Conservation (phyloP, 37 sponge, comb jelly and placozoan genomes). For the Haliclona indistincta region DNA sequence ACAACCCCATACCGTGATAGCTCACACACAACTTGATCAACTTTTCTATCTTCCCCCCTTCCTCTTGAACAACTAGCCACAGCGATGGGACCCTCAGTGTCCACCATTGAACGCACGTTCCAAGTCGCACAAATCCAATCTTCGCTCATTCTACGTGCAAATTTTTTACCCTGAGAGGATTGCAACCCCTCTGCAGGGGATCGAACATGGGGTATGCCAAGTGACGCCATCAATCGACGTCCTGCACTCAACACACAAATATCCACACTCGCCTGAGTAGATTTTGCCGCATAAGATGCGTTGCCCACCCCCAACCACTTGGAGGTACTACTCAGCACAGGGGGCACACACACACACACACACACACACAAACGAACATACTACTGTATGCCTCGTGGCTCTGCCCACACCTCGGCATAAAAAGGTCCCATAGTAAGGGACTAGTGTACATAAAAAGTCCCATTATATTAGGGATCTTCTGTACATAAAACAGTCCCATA, state of each 20-base stretch:
- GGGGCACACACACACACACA: background rate
- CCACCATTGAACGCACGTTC: conserved; percentile 6
- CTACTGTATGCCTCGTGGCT: too few species aligned
- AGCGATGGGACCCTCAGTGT: background rate
- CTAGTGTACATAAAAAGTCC: too few species aligned
- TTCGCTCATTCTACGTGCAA: too few species aligned
- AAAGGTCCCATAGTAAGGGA: too few species aligned
- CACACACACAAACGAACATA: conserved; percentile 1
- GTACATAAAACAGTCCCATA: too few species aligned
- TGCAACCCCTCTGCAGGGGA: conserved; percentile 14
- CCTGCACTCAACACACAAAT: conserved; percentile 25
- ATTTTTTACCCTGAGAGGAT: conserved; percentile 3
- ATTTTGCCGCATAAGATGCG: conserved; percentile 3
- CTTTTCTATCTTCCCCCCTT: conserved; percentile 9
- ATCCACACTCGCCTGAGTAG: conserved; percentile 20
- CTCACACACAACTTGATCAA: conserved; percentile 7
- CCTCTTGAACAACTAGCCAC: background rate
- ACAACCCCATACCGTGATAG: background rate
- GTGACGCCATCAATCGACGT: conserved; percentile 16
- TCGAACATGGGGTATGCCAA: conserved; percentile 15
- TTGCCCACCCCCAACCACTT: conserved; percentile 2
- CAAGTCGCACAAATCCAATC: background rate
- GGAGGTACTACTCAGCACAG: background rate
- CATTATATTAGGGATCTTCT: too few species aligned
- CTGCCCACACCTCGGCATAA: too few species aligned